Evolutionary conservation across 2,113 vertebrate species (phyloP).

Genomic region (Mormyrus lacerda): DNA sequence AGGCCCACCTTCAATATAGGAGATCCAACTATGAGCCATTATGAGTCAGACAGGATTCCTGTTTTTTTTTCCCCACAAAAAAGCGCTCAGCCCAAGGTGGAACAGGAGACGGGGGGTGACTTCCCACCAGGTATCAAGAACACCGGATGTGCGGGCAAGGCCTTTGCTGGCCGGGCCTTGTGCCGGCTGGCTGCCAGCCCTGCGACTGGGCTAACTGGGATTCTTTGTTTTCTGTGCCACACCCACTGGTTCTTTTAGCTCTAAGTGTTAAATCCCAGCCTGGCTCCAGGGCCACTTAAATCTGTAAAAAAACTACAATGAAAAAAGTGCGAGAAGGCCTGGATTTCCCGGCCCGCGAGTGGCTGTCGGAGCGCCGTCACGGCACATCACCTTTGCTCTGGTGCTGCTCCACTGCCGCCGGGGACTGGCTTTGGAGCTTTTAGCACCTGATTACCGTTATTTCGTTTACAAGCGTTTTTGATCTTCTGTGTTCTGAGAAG

Average conservation of each 20-base stretch:
- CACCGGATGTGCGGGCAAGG: not conserved
- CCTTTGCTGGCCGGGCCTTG: not conserved
- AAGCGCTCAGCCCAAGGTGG: no score
- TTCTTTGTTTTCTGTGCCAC: not conserved
- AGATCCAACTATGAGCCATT: not conserved
- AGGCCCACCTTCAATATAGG: not conserved
- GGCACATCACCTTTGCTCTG: not conserved
- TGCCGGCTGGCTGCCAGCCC: not conserved
- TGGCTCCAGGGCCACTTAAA: not conserved
- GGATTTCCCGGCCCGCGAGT: not conserved
- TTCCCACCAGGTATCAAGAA: not conserved
- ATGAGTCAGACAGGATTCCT: not conserved
- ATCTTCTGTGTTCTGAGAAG: not conserved
- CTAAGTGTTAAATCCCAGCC: not conserved
- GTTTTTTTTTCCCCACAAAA: no score
- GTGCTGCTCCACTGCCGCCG: not conserved
- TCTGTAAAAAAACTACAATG: not conserved
- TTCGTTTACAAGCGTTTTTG: constrained; percentile 1
- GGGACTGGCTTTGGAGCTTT: not conserved
- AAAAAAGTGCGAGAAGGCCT: not conserved
- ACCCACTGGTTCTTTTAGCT: not conserved
- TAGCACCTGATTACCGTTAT: not conserved
- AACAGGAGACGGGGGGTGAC: not conserved
- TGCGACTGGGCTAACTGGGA: not conserved
- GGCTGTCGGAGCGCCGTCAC: not conserved